Percentiles rank a stretch among this genome's conserved stretches.
phyloP scores from a whole-genome alignment of 1,140 invertebrate genomes.

The Dendrolimus kikuchii region DNA sequence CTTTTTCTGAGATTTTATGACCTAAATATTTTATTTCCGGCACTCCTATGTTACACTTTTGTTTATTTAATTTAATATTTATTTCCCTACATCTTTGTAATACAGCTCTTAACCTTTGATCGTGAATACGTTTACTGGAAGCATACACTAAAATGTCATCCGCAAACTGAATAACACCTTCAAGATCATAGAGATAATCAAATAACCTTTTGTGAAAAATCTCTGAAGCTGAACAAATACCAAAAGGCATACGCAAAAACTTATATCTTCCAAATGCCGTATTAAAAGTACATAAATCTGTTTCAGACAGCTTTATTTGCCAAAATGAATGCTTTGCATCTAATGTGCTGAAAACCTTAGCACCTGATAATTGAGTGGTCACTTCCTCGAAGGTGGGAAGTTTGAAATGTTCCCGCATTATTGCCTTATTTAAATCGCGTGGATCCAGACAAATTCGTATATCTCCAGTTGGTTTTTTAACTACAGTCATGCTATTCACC shows the following conservation, averaged over 20 bases:
- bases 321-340: conserved; percentile 57
- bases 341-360: conserved; percentile 57
- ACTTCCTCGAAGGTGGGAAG: conserved; percentile 61
- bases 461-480: conserved; percentile 21
- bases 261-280: conserved; percentile 33
- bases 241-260: conserved; percentile 19
- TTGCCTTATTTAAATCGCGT: conserved; percentile 59
- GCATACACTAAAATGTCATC: conserved; percentile 18
- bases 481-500: conserved; percentile 40
- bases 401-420: conserved; percentile 50
- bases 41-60: conserved; percentile 17
- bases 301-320: conserved; percentile 29
- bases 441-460: conserved; percentile 68
- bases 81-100: conserved; percentile 11
- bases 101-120: conserved; percentile 7
- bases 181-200: conserved; percentile 14
- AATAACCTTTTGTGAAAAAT: conserved; percentile 7
- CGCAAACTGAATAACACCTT: conserved; percentile 13
- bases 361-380: conserved; percentile 36
- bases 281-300: conserved; percentile 18
- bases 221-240: conserved; percentile 14
- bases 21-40: conserved; percentile 16
- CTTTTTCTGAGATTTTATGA: conserved; percentile 13
- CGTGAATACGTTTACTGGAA: conserved; percentile 6
- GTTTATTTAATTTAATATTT: conserved; percentile 17